These are phyloP conservation scores for Sebastes miniatus DNA, from an alignment of 2,797 vertebrate genomes.

Conservation along the genomic window DNA sequence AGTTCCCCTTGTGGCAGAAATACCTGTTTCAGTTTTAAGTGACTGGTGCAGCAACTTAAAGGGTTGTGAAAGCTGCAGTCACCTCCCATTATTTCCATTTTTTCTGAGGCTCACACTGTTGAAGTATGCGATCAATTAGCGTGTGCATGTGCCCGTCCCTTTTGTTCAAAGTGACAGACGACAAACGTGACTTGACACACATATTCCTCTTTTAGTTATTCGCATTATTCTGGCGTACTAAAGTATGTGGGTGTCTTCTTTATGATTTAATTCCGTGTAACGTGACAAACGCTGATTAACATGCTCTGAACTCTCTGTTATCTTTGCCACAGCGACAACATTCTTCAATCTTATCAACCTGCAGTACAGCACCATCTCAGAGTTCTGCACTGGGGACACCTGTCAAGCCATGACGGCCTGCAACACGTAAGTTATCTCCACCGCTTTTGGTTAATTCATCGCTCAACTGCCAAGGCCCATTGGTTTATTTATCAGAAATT, in stretches of 20 bases:
- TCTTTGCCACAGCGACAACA: slow-evolving; percentile 89
- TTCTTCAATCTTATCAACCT: slow-evolving; percentile 99
- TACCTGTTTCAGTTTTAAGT: slow-evolving; percentile 14
- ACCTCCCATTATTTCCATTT: slow-evolving; percentile 2
- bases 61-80: not conserved
- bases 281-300: not conserved
- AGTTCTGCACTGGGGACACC: slow-evolving; percentile 97
- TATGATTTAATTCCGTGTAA: not conserved
- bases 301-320: not conserved
- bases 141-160: not conserved
- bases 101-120: not conserved
- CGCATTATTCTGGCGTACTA: not conserved
- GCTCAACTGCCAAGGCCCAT: not conserved
- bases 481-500: slow-evolving; percentile 57
- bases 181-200: not conserved
- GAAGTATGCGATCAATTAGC: slow-evolving; percentile 20
- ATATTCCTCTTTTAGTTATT: not conserved
- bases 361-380: slow-evolving; percentile 99
- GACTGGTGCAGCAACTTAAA: not conserved
- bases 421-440: slow-evolving; percentile 90
- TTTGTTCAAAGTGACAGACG: not conserved
- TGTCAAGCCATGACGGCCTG: slow-evolving; percentile 98
- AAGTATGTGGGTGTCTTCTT: rapidly evolving
- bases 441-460: slow-evolving; percentile 48
- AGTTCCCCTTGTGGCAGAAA: not conserved